A percentile compares a stretch with the other conserved stretches of the same genome.
Evolutionary conservation across 2,113 vertebrate genomes (phyloP).

Genomic region (Albula goreensis): DNA sequence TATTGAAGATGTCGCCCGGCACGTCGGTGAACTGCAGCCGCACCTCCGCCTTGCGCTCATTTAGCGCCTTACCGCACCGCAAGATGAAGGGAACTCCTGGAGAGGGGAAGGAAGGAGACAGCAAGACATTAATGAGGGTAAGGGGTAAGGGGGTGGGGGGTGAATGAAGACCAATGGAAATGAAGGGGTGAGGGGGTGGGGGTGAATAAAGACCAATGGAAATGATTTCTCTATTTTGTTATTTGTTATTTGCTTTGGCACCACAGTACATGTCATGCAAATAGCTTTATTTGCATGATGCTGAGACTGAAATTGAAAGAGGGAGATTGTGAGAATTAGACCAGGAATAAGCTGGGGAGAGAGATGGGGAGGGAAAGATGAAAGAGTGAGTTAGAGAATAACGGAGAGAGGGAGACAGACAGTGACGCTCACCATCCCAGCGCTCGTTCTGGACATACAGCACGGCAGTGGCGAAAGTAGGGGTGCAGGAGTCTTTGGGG

Average conservation of each 20-base stretch:
- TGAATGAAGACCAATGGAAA: background rate
- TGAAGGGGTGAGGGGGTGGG: background rate
- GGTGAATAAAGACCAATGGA: background rate
- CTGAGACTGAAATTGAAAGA: background rate
- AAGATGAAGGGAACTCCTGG: slow-evolving; percentile 87
- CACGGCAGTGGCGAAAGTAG: slow-evolving; percentile 81
- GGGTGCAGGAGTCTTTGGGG: slow-evolving; percentile 80
- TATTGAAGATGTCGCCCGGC: slow-evolving; percentile 84
- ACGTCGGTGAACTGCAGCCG: slow-evolving; percentile 88
- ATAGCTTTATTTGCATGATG: too few species aligned
- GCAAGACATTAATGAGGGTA: background rate
- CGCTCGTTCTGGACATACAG: slow-evolving; percentile 86
- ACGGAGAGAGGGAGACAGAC: background rate
- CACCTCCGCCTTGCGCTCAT: slow-evolving; percentile 88
- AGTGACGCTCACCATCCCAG: slow-evolving; percentile 79
- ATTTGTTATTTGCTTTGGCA: too few species aligned
- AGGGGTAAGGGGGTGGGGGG: background rate
- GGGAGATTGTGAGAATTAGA: background rate
- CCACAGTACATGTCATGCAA: too few species aligned
- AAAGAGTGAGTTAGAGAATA: background rate
- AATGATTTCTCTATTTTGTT: too few species aligned
- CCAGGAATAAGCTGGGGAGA: background rate
- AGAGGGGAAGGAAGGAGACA: background rate
- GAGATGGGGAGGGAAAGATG: background rate
- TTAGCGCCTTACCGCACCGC: slow-evolving; percentile 89